These are phyloP conservation scores for Coenobita brevimanus DNA, from an alignment of 1,140 invertebrate species.

Conservation along the genomic window DNA sequence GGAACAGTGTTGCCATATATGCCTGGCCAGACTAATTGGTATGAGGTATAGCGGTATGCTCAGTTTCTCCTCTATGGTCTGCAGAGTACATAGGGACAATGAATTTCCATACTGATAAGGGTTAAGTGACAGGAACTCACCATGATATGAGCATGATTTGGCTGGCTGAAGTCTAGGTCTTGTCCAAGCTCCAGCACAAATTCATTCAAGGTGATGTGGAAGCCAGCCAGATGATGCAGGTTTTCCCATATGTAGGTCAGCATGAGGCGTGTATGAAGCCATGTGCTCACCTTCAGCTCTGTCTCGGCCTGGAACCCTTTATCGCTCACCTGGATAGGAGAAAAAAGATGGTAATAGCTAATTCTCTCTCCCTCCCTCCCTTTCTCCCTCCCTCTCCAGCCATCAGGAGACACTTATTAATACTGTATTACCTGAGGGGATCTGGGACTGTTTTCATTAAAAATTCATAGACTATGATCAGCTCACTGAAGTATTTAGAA, in stretches of 20 bases:
- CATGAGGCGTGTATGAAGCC: not conserved
- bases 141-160: constrained; percentile 1
- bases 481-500: too few species aligned
- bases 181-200: constrained; percentile 17
- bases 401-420: too few species aligned
- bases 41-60: not conserved
- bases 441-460: too few species aligned
- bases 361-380: too few species aligned
- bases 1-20: too few species aligned
- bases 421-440: too few species aligned
- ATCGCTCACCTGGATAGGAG: constrained; percentile 19
- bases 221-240: constrained; percentile 17
- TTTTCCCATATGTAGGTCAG: constrained; percentile 6
- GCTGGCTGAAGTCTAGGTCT: constrained; percentile 30
- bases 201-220: constrained; percentile 37
- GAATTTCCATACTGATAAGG: not conserved
- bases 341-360: too few species aligned
- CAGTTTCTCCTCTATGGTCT: not conserved
- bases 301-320: constrained; percentile 21
- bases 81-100: not conserved
- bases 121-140: constrained; percentile 1
- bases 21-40: too few species aligned
- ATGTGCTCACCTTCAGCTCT: constrained; percentile 13
- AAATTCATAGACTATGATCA: too few species aligned
- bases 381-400: too few species aligned